Percentiles rank a stretch among this genome's conserved stretches.
Conservation (phyloP, 2,797 vertebrate genomes). For the Sebastes iracundus region DNA sequence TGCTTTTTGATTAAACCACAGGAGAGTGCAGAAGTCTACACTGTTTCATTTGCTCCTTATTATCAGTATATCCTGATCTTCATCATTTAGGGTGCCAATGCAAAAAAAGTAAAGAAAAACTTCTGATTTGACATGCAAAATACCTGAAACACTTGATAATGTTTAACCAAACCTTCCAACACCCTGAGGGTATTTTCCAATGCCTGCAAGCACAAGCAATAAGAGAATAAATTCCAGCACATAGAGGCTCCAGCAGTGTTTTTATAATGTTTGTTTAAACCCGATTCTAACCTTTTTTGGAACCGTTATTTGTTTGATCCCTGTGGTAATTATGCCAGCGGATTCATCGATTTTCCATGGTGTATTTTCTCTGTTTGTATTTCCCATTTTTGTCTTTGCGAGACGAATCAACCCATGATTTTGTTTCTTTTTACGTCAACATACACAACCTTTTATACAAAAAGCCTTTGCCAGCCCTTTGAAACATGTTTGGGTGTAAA, state of each 20-base stretch:
- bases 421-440: slow-evolving; percentile 7
- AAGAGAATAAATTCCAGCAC: neutral
- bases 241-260: neutral
- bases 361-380: slow-evolving; percentile 11
- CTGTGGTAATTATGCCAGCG: slow-evolving; percentile 20
- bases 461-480: neutral
- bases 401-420: slow-evolving; percentile 15
- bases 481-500: slow-evolving; percentile 10
- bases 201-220: neutral
- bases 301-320: slow-evolving; percentile 11
- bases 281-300: neutral
- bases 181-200: slow-evolving; percentile 13
- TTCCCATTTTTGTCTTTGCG: slow-evolving; percentile 17
- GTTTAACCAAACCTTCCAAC: neutral
- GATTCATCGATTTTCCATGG: slow-evolving; percentile 18
- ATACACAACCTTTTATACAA: neutral
- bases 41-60: neutral
- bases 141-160: neutral
- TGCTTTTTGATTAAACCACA: neutral
- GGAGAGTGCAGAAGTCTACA: neutral
- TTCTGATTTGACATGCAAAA: neutral
- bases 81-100: neutral
- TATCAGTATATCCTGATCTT: neutral
- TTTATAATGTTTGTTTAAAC: slow-evolving; percentile 6
- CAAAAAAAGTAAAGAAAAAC: neutral